Evolutionary conservation across 2,797 vertebrate species (phyloP).

Genomic region (Karalla daura): DNA sequence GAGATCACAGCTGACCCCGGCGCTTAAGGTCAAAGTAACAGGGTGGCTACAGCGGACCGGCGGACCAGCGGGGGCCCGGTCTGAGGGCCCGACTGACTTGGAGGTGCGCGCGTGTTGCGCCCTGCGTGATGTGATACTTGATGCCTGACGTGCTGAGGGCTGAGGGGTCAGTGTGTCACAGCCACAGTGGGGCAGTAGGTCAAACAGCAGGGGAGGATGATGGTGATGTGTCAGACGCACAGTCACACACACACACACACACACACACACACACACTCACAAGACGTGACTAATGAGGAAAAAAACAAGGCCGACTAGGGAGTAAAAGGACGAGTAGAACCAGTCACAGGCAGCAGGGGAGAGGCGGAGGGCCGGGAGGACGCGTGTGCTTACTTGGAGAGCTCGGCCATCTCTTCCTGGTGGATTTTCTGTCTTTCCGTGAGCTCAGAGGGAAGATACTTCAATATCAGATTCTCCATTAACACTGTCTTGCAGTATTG

Average conservation of each 20-base stretch:
- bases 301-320: too few relatives aligned
- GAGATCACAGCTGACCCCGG: too few relatives aligned
- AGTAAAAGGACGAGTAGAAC: too few relatives aligned
- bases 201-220: not conserved
- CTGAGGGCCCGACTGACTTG: not conserved
- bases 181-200: constrained; percentile 48
- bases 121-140: constrained; percentile 4
- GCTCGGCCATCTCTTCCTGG: constrained; percentile 87
- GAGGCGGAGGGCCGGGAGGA: too few relatives aligned
- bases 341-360: too few relatives aligned
- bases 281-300: too few relatives aligned
- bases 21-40: not conserved
- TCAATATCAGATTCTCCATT: constrained; percentile 89
- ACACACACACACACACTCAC: too few relatives aligned
- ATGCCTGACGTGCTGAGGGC: not conserved
- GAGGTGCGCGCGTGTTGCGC: not conserved
- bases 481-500: constrained; percentile 89
- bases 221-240: not conserved
- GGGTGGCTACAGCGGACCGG: not conserved
- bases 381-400: constrained; percentile 75
- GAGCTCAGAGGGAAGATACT: constrained; percentile 88
- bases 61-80: not conserved
- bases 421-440: constrained; percentile 89
- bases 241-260: constrained; percentile 14
- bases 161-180: constrained; percentile 41